These are phyloP conservation scores for Orthosia incerta DNA, from an alignment of 2,888 invertebrate species.

Conservation along the genomic window DNA sequence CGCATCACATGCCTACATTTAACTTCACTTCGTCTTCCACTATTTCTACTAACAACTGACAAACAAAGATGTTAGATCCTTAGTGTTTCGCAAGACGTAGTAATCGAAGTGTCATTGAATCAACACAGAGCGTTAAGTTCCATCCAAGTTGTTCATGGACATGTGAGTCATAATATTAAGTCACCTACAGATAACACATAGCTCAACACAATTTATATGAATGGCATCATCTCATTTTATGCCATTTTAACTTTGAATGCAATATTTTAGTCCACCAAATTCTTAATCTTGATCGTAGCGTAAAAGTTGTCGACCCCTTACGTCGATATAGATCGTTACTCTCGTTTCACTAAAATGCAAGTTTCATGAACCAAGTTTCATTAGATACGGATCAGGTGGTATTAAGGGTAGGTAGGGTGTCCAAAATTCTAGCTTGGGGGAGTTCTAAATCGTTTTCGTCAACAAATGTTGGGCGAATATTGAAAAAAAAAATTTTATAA, in stretches of 20 bases:
- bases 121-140: constrained; percentile 26
- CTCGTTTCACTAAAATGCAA: constrained; percentile 54
- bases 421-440: constrained; percentile 48
- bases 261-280: background rate
- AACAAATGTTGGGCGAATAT: constrained; percentile 27
- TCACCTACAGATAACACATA: constrained; percentile 47
- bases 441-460: constrained; percentile 32
- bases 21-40: constrained; percentile 22
- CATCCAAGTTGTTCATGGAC: constrained; percentile 42
- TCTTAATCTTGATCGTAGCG: background rate
- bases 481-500: constrained; percentile 16
- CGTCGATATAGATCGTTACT: constrained; percentile 25
- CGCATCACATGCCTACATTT: constrained; percentile 21
- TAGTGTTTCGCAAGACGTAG: constrained; percentile 26
- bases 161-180: constrained; percentile 59
- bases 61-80: constrained; percentile 18
- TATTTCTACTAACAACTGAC: constrained; percentile 20
- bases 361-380: constrained; percentile 59
- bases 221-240: constrained; percentile 42
- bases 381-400: constrained; percentile 60
- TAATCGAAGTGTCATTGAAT: constrained; percentile 38
- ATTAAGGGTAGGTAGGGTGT: constrained; percentile 33
- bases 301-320: constrained; percentile 6
- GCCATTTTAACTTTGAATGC: constrained; percentile 18
- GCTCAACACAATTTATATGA: constrained; percentile 68